phyloP scores from a whole-genome alignment of 53 echinoderm and acorn worm genomes.

The Echinometra lucunter region DNA sequence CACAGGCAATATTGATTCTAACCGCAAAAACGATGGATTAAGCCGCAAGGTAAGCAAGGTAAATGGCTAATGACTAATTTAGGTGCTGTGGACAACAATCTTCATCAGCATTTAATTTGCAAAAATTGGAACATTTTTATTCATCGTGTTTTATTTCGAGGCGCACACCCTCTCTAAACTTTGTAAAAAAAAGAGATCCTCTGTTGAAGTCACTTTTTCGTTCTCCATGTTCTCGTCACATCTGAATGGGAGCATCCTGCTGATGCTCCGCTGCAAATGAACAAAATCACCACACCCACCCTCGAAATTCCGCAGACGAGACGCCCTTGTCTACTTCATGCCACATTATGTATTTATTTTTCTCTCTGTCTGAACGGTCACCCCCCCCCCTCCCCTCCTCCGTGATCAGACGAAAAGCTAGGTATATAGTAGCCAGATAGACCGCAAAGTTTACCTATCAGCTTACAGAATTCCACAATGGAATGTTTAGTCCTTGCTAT shows the following conservation, averaged over 20 bases:
- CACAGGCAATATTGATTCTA: neutral
- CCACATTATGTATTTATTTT: neutral
- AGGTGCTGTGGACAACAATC: too few species aligned
- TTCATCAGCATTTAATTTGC: too few species aligned
- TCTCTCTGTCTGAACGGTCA: neutral
- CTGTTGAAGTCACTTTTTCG: too few species aligned
- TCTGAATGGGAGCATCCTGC: neutral
- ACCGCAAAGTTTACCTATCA: neutral
- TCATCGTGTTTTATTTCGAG: neutral
- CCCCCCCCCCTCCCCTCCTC: neutral
- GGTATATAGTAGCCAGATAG: neutral
- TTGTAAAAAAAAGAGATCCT: too few species aligned
- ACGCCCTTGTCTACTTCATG: neutral
- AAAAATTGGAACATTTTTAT: too few species aligned
- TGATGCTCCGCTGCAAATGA: neutral
- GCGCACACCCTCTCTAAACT: neutral
- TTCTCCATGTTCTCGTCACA: too few species aligned
- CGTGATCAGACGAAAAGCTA: neutral
- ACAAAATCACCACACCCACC: neutral
- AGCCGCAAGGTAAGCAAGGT: too few species aligned
- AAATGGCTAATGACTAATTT: too few species aligned
- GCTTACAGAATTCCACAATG: neutral
- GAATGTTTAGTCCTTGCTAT: neutral
- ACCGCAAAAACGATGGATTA: neutral
- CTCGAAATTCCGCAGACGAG: neutral